Evolutionary conservation across 2,888 invertebrate species (phyloP), one percentile per base, ranked within the genome.

Genomic region (Serripes groenlandicus): DNA sequence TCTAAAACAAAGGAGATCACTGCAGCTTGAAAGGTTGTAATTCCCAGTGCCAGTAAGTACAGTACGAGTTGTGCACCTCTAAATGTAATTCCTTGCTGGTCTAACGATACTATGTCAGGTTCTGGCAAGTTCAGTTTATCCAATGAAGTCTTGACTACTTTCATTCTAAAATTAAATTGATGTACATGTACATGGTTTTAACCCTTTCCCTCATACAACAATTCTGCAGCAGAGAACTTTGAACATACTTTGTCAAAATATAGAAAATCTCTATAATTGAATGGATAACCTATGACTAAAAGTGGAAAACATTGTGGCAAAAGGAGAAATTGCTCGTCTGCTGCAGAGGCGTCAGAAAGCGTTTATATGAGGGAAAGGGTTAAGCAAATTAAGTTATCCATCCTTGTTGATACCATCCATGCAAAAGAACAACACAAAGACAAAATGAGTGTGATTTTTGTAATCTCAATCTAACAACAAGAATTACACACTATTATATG

Each of bases 11-110:
- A 73, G 62, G 78, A 69, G 32, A 90, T 52, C 37, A 90, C 68
- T 35, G 69, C 68, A 49, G 85, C 86, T 49, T 90, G 88, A 64
- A 90, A 86, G 73, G 86, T 86, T 30, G 86, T 79, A 4, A 90
- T 64, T 3, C 88, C 88, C 3, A 85, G 75, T 18, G 88, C 81
- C 23, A 88, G 35, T n/a, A 88, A 15, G 77, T 84, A 90, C 21
- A 90, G 60, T 5, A 88, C 1, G 34, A 88, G 49, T 37, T 88
- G 88, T 68, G 88, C 77, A 30, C 75, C 66, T 42, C 74, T 74
- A 64, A 87, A 87, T 74, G 76, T 76, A 28, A 90, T 74, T 0
- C 88, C 89, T 56, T 83, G 82, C 28, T 78, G 77, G 23, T 80
- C 84, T 52, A 90, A 76, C 9, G 60, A 35, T 11, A 52, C 73